phyloP scores from a whole-genome alignment of 2,797 vertebrate genomes.

The Enteromius thamalakanensis region DNA sequence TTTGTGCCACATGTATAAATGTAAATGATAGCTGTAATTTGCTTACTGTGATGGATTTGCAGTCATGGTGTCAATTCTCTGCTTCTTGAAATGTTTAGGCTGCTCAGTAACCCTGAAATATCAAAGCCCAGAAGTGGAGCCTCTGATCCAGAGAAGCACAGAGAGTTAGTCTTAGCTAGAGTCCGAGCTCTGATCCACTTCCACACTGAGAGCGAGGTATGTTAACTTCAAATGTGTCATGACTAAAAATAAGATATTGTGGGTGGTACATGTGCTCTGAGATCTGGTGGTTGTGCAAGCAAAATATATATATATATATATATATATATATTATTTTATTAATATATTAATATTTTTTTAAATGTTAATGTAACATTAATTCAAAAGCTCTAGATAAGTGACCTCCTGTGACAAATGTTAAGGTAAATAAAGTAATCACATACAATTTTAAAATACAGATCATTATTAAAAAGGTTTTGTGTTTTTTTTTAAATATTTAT shows the following conservation, averaged over 20 bases:
- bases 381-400: neutral
- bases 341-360: too few relatives aligned
- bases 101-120: conserved; percentile 69
- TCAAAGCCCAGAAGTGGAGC: conserved; percentile 61
- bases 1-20: neutral
- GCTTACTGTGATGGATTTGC: neutral
- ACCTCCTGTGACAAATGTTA: neutral
- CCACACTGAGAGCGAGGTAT: conserved; percentile 84
- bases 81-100: conserved; percentile 67
- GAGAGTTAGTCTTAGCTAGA: conserved; percentile 62
- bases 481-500: too few relatives aligned
- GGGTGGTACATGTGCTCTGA: neutral
- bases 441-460: neutral
- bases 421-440: neutral
- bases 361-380: neutral
- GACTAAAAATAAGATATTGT: neutral
- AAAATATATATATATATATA: neutral
- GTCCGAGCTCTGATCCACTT: conserved; percentile 83
- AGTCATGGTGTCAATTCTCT: neutral
- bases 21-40: neutral
- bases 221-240: conserved; percentile 12
- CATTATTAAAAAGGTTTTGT: too few relatives aligned
- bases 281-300: neutral
- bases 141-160: conserved; percentile 66
- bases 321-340: too few relatives aligned